Evolutionary conservation across 2,113 vertebrate species (phyloP), one percentile per base, ranked within the genome.

Genomic region (Lamprologus tigripictilis): DNA sequence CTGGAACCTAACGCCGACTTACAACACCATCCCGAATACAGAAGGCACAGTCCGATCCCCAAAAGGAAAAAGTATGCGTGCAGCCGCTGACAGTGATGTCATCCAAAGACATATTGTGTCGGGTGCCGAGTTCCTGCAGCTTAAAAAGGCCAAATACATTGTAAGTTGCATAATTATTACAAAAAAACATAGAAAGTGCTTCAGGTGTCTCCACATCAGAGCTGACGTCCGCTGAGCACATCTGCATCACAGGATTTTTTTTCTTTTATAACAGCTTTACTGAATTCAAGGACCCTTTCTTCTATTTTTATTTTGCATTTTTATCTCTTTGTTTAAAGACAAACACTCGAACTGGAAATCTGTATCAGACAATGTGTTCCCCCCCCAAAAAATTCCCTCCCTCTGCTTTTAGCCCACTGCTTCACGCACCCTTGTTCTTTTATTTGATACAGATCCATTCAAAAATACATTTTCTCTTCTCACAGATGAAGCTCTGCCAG

Each of bases 61-160:
- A 21, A 8, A 28, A 33, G 33, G 16, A 51, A 33, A 14, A 58
- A 21, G 14, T 16, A 33, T 4, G 40, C 19, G 8, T 6, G 26
- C 10, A 66, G 82, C 61, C 13, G 2, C 79, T 17, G 55, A 16
- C 84, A 9, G 40, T 28, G 33, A 23, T 16, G 35, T 78, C 76
- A 54, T 86, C 23, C 26, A 55, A 45, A 61, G 23, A 71, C 51
- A 58, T 4, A 45, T 35, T 9, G 31, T 45, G 76, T 37, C 3
- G 23, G 10, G 19, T n/a, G 47, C 40, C 9, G 23, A 8, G 37
- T 53, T 7, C 23, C 79, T 51, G 31, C 10, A 78, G 58, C 13
- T 57, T 76, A 84, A 73, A 68, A 68, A 86, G 42, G 76, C 66
- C 51, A 86, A 79, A 68, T 28, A 26, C 13, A 58, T 37, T 31